Percentiles rank a stretch among this genome's conserved stretches.
Conservation (phyloP, 2,113 vertebrate species). For the Galeopterus variegatus region DNA sequence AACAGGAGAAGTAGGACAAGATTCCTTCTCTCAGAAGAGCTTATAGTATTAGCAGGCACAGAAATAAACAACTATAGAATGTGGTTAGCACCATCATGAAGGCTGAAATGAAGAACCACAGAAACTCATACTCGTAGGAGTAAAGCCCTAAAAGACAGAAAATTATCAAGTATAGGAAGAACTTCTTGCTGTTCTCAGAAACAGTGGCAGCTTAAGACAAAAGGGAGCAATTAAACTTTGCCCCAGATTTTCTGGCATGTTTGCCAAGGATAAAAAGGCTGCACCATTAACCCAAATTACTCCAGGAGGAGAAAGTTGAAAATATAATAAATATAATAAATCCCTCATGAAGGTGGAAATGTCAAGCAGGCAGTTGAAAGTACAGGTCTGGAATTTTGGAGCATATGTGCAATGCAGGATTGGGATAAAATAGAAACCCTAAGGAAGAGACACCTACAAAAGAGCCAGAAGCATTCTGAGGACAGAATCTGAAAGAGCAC, state of each 20-base stretch:
- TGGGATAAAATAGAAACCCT: neutral
- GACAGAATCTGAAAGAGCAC: neutral
- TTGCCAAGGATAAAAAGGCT: neutral
- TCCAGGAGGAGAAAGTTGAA: neutral
- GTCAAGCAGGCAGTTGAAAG: constrained; percentile 7
- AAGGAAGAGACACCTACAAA: neutral
- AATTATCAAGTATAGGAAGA: constrained; percentile 65
- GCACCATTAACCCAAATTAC: constrained; percentile 55
- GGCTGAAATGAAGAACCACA: constrained; percentile 55
- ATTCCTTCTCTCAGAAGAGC: neutral
- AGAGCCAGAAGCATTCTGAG: constrained; percentile 17
- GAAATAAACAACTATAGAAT: neutral
- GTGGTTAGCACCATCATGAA: constrained; percentile 74
- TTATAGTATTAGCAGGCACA: neutral
- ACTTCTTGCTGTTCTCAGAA: constrained; percentile 55
- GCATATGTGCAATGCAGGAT: neutral
- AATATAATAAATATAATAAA: neutral
- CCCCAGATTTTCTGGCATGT: constrained; percentile 46
- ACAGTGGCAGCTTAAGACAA: constrained; percentile 50
- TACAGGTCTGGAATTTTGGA: neutral
- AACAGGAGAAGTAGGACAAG: neutral
- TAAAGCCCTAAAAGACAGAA: constrained; percentile 58
- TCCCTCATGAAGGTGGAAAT: neutral
- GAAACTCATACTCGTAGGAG: constrained; percentile 5
- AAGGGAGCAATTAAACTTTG: neutral